Evolutionary conservation across 2,113 vertebrate species (phyloP), one percentile per base, ranked within the genome.

Genomic region (Nibea albiflora): DNA sequence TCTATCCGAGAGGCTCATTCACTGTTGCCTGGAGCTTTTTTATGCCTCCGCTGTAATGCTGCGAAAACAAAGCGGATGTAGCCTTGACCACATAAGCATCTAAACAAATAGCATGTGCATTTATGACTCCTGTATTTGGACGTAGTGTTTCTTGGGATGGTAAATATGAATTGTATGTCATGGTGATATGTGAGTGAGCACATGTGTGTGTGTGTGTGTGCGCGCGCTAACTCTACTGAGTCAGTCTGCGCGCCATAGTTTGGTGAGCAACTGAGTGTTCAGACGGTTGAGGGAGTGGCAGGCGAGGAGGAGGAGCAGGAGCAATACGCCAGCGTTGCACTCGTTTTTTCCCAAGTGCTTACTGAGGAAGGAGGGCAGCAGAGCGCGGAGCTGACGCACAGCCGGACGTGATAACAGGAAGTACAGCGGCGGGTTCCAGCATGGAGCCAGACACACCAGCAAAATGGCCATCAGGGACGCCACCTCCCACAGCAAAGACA

Each of bases 381-480:
- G 90, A 56, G 86, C 89, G 35, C 76, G 62, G 35, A 94, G 91
- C 85, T 94, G 92, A 31, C 86, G 80, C 15, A 92, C 75, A 2
- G 90, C 91, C 2, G 92, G 90, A n/a, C 87, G 85, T 1, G 92
- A 94, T 68, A 94, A 52, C 44, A 95, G 88, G 71, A 95, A 94
- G 83, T 94, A 94, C 16, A 94, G 91, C 0, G 90, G 90, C 1
- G 88, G 93, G 83, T 94, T 94, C 92, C 93, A 95, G 83, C 94
- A 94, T 0, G 91, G 90, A 4, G 90, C 93, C 75, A 94, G 80
- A 44, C 92, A 94, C 68, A 93, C 90, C 81, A 94, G 67, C 65
- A 95, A 72, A 67, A 93, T 93, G 63, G 91, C 92, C 0, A n/a
- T 35, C 56, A 94, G 67, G 12, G 92, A 92, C 1, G 19, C 73